Base-by-base conservation (phyloP, 2,797 vertebrate genomes). In the Tenualosa thibaudeaui region DNA sequence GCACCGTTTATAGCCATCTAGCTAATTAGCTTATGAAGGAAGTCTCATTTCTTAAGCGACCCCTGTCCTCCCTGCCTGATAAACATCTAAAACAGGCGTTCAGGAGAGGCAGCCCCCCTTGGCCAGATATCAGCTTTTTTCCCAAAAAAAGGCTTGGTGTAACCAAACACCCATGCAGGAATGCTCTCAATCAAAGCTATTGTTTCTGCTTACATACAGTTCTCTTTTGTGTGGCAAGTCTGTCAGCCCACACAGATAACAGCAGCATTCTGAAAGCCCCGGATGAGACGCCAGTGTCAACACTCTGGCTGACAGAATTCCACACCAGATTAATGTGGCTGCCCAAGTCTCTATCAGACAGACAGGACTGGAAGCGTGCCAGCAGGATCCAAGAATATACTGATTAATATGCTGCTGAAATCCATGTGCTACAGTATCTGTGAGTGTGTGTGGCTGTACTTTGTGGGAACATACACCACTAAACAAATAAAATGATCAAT, bases 201-300 rank as follows among this genome's bases (percentile, higher is more conserved):
- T 96, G 95, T 96, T 94, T 95, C 93, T 93, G 91, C 88, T 93
- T 94, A 93, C 94, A 95, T 96, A 94, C 94, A 96, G 95, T 96
- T 94, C 93, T 91, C 92, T 89, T 91, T 88, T 91, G 91, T 88
- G 88, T 95, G 95, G 95, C 96, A 95, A 95, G 94, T 94, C 50
- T 43, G 91, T 85, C 88, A 88, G 92, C 92, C 90, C 86, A 50
- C 88, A 19, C 46, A 94, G 94, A 95, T 95, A 96, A 96, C 93
- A 93, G 89, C 92, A 88, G 90, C 85, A 91, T 89, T 90, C 93
- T 94, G 94, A 95, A 93, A 95, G 94, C 92, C 51, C 71, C 50
- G 40, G 91, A 95, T 91, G 93, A 94, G 92, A 94, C 88, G 87
- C 86, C 84, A 90, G 91, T 92, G 93, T 95, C 94, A 92, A 92